phyloP scores from a whole-genome alignment of 2,797 vertebrate genomes.

The Falco naumanni region DNA sequence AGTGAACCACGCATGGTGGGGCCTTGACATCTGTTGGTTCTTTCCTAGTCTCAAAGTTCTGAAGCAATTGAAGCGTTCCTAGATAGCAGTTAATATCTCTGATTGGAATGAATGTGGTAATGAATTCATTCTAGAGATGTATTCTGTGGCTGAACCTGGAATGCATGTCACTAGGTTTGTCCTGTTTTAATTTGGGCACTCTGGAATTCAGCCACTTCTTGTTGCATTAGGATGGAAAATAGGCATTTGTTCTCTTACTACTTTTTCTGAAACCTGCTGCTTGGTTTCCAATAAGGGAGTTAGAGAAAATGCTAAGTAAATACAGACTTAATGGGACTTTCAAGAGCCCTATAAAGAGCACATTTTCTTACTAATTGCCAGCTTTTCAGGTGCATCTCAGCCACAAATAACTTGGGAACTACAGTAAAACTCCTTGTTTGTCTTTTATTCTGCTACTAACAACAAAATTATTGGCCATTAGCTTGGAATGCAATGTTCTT shows the following conservation, averaged over 20 bases:
- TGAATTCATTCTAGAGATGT: not conserved
- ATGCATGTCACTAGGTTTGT: not conserved
- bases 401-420: slow-evolving; percentile 21
- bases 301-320: slow-evolving; percentile 35
- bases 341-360: slow-evolving; percentile 27
- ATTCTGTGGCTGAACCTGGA: not conserved
- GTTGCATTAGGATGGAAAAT: not conserved
- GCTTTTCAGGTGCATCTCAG: slow-evolving; percentile 21
- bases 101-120: not conserved
- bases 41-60: not conserved
- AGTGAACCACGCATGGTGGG: not conserved
- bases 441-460: not conserved
- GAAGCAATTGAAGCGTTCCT: not conserved
- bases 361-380: slow-evolving; percentile 29
- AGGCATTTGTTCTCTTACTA: not conserved
- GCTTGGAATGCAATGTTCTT: not conserved
- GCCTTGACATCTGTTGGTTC: not conserved
- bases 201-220: not conserved
- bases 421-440: not conserved
- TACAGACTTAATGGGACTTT: slow-evolving; percentile 23
- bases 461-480: not conserved
- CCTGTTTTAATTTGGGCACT: not conserved
- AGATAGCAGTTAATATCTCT: not conserved
- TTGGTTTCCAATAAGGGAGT: not conserved
- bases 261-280: not conserved